Evolutionary conservation across 92 coral and sea anemone species (phyloP).

Genomic region (Diadumene lineata): DNA sequence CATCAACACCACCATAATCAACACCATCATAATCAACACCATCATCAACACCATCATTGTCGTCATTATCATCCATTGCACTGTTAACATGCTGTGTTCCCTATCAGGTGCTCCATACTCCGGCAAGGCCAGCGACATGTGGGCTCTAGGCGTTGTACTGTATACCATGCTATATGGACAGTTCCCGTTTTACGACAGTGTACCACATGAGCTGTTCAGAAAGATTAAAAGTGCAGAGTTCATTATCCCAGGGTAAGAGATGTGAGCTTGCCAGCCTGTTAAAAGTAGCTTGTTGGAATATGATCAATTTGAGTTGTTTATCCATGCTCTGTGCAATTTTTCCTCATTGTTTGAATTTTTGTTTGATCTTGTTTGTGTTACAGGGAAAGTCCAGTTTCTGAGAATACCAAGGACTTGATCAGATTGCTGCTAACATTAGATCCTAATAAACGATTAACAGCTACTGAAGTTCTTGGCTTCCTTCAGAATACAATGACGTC

Average conservation of each 20-base stretch:
- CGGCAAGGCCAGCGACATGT: constrained; percentile 99
- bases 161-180: constrained; percentile 98
- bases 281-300: too few species aligned
- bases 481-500: constrained; percentile 81
- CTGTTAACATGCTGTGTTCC: not conserved
- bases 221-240: constrained; percentile 98
- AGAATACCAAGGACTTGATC: constrained; percentile 80
- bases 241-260: constrained; percentile 1
- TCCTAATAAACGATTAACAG: constrained; percentile 89
- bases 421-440: constrained; percentile 81
- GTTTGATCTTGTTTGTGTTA: not conserved
- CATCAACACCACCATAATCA: not conserved
- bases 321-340: not conserved
- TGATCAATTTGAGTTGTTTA: too few species aligned
- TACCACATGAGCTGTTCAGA: constrained; percentile 95
- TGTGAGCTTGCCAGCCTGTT: too few species aligned
- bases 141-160: constrained; percentile 97
- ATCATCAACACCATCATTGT: not conserved
- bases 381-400: constrained; percentile 95
- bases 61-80: too few species aligned
- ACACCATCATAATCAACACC: not conserved
- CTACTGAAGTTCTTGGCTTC: constrained; percentile 78
- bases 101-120: constrained; percentile 92
- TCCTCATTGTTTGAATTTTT: not conserved
- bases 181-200: constrained; percentile 99